Evolutionary conservation across 2,113 vertebrate species (phyloP).

Genomic region (Tupaia tana): DNA sequence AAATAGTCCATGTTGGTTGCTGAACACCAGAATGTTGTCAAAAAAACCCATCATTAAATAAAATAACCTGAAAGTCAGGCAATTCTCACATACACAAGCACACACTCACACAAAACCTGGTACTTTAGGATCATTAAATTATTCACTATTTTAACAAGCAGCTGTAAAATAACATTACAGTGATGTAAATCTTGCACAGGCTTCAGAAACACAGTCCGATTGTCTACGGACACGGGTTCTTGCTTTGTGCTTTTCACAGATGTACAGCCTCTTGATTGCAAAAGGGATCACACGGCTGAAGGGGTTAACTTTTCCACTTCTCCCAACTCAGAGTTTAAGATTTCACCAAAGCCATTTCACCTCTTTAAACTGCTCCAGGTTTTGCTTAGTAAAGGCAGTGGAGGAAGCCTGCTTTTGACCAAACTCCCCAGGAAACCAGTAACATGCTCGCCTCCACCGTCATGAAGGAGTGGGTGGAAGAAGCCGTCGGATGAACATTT

Average conservation of each 20-base stretch:
- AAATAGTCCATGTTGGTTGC: conserved; percentile 56
- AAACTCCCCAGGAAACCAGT: conserved; percentile 32
- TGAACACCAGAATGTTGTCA: conserved; percentile 58
- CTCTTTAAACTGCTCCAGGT: neutral
- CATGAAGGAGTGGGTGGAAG: neutral
- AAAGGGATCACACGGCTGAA: conserved; percentile 56
- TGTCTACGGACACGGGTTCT: conserved; percentile 68
- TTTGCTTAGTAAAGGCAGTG: neutral
- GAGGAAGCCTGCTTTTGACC: neutral
- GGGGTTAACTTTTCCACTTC: neutral
- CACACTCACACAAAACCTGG: conserved; percentile 51
- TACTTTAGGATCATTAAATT: conserved; percentile 71
- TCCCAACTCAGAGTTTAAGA: conserved; percentile 25
- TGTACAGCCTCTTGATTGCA: conserved; percentile 31
- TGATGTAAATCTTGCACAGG: conserved; percentile 51
- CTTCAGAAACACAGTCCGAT: conserved; percentile 65
- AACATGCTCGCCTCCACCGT: neutral
- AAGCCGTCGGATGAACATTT: neutral
- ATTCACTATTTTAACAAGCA: conserved; percentile 71
- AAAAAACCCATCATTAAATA: conserved; percentile 76
- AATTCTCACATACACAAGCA: conserved; percentile 50
- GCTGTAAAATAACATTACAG: conserved; percentile 66
- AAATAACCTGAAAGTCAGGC: conserved; percentile 58
- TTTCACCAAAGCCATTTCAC: neutral
- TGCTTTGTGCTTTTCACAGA: conserved; percentile 60